phyloP scores from a whole-genome alignment of 2,797 vertebrate species.

The Triplophysa bombifrons region DNA sequence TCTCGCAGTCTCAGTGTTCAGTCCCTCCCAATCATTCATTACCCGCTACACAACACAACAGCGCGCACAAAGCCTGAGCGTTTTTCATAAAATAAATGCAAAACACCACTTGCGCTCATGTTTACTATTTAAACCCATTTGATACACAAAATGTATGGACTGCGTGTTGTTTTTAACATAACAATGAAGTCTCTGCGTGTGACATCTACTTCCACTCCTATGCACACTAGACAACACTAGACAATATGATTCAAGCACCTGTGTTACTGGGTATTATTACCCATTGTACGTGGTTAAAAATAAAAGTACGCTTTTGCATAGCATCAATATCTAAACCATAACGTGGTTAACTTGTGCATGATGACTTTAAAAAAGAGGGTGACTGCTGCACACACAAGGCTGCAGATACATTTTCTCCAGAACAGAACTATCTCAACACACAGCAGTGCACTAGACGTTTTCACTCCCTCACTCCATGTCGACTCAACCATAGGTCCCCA shows the following conservation, averaged over 20 bases:
- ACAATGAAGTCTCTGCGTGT: too few relatives aligned
- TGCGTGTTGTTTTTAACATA: neutral
- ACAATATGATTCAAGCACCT: neutral
- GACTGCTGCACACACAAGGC: neutral
- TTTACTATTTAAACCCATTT: neutral
- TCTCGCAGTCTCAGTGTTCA: conserved; percentile 15
- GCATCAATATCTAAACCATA: neutral
- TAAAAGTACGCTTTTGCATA: neutral
- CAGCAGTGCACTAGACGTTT: neutral
- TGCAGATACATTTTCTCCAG: conserved; percentile 8
- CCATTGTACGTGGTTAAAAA: neutral
- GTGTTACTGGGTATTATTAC: neutral
- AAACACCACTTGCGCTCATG: neutral
- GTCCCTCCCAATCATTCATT: conserved; percentile 35
- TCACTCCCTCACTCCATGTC: neutral
- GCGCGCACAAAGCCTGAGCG: neutral
- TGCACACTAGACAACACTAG: neutral
- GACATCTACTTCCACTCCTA: neutral
- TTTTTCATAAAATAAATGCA: too few relatives aligned
- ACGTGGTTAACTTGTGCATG: neutral
- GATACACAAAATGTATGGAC: neutral
- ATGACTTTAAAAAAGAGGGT: neutral
- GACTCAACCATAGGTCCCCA: too few relatives aligned
- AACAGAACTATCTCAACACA: conserved; percentile 22
- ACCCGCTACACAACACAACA: conserved; percentile 17